phyloP scores from a whole-genome alignment of 1,140 invertebrate species.

The Neodiprion virginianus region DNA sequence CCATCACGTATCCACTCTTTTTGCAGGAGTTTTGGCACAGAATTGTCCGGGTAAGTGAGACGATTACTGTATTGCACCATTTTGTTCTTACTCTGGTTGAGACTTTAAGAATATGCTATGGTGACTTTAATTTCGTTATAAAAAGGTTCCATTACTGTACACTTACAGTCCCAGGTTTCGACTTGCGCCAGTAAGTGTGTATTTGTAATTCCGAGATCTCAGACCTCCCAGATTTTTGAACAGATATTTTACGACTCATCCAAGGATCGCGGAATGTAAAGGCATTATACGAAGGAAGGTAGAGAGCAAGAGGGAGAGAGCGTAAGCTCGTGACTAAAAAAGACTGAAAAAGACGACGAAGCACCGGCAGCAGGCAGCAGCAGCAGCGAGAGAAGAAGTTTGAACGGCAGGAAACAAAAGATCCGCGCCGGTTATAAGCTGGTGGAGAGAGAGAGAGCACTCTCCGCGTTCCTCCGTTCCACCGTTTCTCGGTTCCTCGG shows the following conservation, averaged over 20 bases:
- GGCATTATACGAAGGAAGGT: background rate
- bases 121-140: too few species aligned
- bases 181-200: too few species aligned
- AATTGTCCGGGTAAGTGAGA: too few species aligned
- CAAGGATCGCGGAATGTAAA: slow-evolving; percentile 8
- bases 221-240: background rate
- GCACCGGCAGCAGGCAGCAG: too few species aligned
- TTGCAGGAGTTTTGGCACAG: too few species aligned
- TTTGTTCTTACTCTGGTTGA: too few species aligned
- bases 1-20: too few species aligned
- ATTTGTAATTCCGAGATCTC: background rate
- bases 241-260: slow-evolving; percentile 18
- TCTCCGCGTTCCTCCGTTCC: slow-evolving; percentile 25
- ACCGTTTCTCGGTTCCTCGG: slow-evolving; percentile 21
- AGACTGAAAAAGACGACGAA: slow-evolving; percentile 22
- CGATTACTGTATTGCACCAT: too few species aligned
- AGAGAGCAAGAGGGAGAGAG: background rate
- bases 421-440: slow-evolving; percentile 27
- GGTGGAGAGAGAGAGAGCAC: slow-evolving; percentile 32
- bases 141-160: too few species aligned
- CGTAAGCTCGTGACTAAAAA: slow-evolving; percentile 40
- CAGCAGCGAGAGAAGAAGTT: background rate
- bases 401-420: slow-evolving; percentile 41
- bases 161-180: too few species aligned
- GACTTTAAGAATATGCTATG: too few species aligned